Evolutionary conservation across 2,113 vertebrate genomes (phyloP), one percentile per base, ranked within the genome.

Genomic region (Oryzias melastigma): DNA sequence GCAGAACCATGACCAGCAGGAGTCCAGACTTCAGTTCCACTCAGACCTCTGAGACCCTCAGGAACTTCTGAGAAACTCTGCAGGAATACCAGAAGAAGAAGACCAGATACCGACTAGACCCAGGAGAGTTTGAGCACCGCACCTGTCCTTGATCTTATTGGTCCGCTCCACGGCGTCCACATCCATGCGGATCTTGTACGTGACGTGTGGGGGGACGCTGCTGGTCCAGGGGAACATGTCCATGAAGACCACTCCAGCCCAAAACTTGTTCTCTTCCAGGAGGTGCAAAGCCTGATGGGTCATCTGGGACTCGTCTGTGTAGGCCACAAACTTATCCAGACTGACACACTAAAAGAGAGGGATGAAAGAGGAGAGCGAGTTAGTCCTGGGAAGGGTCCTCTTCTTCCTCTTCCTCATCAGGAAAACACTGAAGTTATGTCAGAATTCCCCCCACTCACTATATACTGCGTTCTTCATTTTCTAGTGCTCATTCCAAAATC

Each of bases 121-220:
- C 8, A 35, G 10, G 10, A 12, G 3, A 3, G 35, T 10, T 2
- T 10, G 35, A 35, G 35, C 35, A 27, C 22, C 83, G 65, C 40
- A 93, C 97, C 97, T 95, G 91, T 99, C 96, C 88, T 95, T 96
- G 83, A 98, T 95, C 88, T 98, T 99, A 74, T 98, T 98, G 78
- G 96, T 98, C 59, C 96, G 94, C 85, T 99, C 95, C 78, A 98
- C 95, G 7, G 92, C 92, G 1, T 99, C 96, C 22, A 98, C 98
- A 81, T 98, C 96, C 96, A 98, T 98, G 59, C 95, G 94, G 76
- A 99, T 98, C 90, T 98, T 98, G 80, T 96, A 99, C 63, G 89
- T 94, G 80, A 98, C 88, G 0, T 96, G 95, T 0, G 80, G 68
- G 2, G 95, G 95, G 1, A 96, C 77, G 14, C 73, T 82, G 7